Evolutionary conservation across 1,140 invertebrate genomes (phyloP).

Genomic region (Steinernema feltiae): DNA sequence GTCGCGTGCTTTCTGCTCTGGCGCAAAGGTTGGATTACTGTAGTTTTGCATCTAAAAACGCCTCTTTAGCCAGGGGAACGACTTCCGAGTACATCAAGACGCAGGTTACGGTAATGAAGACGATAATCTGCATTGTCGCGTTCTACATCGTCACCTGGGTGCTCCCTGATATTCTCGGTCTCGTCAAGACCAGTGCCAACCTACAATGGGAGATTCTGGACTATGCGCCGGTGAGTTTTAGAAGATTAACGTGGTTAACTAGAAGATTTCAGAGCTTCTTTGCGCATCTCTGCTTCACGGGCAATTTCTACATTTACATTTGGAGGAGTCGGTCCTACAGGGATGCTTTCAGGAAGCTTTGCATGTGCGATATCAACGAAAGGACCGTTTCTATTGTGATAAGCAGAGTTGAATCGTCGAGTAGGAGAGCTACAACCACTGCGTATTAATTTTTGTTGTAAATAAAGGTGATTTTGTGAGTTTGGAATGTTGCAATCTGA

Average conservation of each 20-base stretch:
- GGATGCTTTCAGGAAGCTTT: not conserved
- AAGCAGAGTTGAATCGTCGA: not conserved
- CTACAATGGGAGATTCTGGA: not conserved
- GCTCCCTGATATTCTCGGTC: not conserved
- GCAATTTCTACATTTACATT: conserved; percentile 9
- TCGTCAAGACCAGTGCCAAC: not conserved
- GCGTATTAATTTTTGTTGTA: no score
- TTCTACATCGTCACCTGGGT: not conserved
- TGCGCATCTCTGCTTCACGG: not conserved
- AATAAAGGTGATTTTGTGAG: not conserved
- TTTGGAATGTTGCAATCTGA: not conserved
- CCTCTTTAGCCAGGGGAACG: not conserved
- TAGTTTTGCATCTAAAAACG: not conserved
- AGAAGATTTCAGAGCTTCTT: not conserved
- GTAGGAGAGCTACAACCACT: not conserved
- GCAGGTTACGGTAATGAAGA: not conserved
- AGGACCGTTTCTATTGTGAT: not conserved
- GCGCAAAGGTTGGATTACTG: not conserved
- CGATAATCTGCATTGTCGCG: not conserved
- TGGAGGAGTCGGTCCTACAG: not conserved
- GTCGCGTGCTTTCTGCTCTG: not conserved
- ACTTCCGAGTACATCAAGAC: not conserved
- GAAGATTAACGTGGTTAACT: not conserved
- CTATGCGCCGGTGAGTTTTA: not conserved
- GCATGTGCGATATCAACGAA: not conserved